Conservation (phyloP, 2,888 invertebrate genomes). For the Cybosia mesomella region DNA sequence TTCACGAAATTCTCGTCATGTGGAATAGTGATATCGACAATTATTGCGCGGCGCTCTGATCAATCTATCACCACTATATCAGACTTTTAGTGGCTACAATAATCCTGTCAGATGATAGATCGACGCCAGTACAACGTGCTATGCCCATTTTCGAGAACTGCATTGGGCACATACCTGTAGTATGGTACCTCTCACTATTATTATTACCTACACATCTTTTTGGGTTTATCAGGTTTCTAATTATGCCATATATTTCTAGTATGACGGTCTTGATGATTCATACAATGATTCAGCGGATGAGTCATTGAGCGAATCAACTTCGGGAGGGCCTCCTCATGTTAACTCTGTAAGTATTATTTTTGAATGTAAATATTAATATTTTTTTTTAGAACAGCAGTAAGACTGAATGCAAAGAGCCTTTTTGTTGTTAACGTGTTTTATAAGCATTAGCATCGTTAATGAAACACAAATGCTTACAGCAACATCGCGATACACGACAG, state of each 20-base stretch:
- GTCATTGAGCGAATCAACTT: constrained; percentile 86
- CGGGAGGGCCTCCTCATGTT: constrained; percentile 81
- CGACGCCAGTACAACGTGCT: too few species aligned
- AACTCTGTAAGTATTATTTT: constrained; percentile 66
- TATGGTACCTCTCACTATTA: too few species aligned
- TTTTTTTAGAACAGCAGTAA: too few species aligned
- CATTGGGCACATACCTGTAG: too few species aligned
- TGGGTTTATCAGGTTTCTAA: neutral
- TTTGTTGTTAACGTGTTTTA: neutral
- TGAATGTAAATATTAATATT: neutral
- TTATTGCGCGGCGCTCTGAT: too few species aligned
- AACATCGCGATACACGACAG: constrained; percentile 77
- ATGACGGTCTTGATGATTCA: constrained; percentile 92
- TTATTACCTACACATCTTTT: too few species aligned
- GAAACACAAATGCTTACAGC: constrained; percentile 20
- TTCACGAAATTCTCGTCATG: too few species aligned
- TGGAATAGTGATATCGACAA: too few species aligned
- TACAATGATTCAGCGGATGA: constrained; percentile 88
- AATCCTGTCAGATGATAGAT: too few species aligned
- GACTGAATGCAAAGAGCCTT: neutral
- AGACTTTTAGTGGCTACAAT: too few species aligned
- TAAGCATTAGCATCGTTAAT: neutral
- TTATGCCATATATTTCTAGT: constrained; percentile 72
- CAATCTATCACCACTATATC: too few species aligned
- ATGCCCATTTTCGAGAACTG: too few species aligned